phyloP scores from a whole-genome alignment of 2,888 invertebrate genomes.

The Drosophila kambysellisi region DNA sequence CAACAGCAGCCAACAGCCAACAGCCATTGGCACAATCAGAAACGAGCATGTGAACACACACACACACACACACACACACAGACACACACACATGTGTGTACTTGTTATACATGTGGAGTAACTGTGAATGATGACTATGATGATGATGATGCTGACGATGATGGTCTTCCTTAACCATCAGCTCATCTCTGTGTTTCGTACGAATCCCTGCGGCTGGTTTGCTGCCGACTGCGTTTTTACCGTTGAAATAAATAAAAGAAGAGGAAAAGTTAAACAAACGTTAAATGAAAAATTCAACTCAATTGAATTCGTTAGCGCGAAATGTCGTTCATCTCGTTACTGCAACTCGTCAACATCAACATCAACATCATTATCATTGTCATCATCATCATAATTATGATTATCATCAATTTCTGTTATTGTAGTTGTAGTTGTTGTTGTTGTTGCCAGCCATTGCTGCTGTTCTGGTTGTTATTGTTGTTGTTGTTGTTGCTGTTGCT shows the following conservation, averaged over 20 bases:
- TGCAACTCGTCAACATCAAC: conserved; percentile 31
- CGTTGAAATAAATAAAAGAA: conserved; percentile 28
- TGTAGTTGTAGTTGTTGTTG: not conserved
- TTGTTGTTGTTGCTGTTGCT: conserved; percentile 3
- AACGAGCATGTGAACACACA: conserved; percentile 7
- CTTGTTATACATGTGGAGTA: conserved; percentile 18
- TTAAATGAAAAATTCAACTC: conserved; percentile 83
- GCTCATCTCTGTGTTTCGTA: conserved; percentile 31
- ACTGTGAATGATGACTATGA: conserved; percentile 22
- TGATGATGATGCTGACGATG: conserved; percentile 6
- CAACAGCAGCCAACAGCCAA: conserved; percentile 30
- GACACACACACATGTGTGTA: not conserved
- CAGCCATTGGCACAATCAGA: conserved; percentile 73
- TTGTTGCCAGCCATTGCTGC: conserved; percentile 12
- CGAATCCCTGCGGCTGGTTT: conserved; percentile 57
- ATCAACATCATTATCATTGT: conserved; percentile 7
- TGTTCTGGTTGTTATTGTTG: conserved; percentile 12
- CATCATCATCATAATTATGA: conserved; percentile 8
- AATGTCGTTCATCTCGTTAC: conserved; percentile 78
- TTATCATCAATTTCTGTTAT: conserved; percentile 16
- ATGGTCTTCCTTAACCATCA: conserved; percentile 28
- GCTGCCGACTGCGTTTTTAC: conserved; percentile 8
- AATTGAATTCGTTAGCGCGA: conserved; percentile 84
- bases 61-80: not conserved
- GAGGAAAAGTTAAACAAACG: conserved; percentile 73